Base-by-base conservation (phyloP, 1,140 invertebrate species). In the Brachionus rotundiformis region DNA sequence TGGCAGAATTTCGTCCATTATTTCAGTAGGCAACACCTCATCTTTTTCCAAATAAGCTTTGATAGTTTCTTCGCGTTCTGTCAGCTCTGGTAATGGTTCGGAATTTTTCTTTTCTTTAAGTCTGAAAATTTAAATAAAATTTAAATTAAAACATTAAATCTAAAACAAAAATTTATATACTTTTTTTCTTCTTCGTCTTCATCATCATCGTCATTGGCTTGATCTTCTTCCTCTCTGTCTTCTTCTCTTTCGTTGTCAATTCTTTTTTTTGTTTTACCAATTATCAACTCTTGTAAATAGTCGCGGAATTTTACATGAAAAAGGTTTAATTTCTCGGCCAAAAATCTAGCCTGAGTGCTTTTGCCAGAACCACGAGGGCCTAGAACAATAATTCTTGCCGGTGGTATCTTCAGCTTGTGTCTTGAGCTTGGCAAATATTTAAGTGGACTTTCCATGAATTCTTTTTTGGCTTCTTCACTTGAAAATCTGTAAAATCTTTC, bases 291-390 rank as follows among this genome's bases (percentile, higher is more conserved):
- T 83, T 88, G 87, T 33, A 89, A 84, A 11, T 85, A 80, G 63
- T 88, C 87, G 68, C 84, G 84, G 84, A 88, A 89, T 49, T 85
- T 85, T 54, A 89, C 88, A 83, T 88, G 87, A 84, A 88, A 88
- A 16, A 88, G 76, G 11, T 86, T 86, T 27, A 87, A 83, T 82
- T 88, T 87, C 27, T 85, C 83, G 8, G 88, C 87, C 79, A 89
- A 82, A 29, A 86, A 77, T 23, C 86, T 83, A 3, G 86, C 87
- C 83, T 87, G 86, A 2, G 87, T 63, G 2, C 85, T 85, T 83
- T 89, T 89, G 33, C 88, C 88, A 7, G 87, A 83, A 8, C 87
- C 88, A 36, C 83, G 82, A 0, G 86, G 83, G 29, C 88, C 88
- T 3, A 88, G 82, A 5, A 89, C 83, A 19, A 87, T 68, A 19